Evolutionary conservation across 2,113 vertebrate genomes (phyloP).

Genomic region (Cyanoramphus novaezelandiae): DNA sequence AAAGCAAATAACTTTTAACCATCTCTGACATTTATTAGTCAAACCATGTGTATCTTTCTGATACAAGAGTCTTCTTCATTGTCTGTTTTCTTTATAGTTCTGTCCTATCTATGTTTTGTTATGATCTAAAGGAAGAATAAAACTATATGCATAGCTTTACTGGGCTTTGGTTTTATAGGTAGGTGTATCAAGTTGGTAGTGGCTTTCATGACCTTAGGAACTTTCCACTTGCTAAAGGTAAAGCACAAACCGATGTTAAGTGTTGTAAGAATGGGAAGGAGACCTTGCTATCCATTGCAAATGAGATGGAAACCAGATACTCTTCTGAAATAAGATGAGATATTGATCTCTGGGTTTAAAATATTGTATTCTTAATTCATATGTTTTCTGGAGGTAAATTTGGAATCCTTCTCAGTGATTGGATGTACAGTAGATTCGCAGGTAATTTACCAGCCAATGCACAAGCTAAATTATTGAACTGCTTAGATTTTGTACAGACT

Average conservation of each 20-base stretch:
- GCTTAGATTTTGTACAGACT: background rate
- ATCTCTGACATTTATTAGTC: background rate
- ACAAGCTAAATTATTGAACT: background rate
- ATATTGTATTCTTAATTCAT: background rate
- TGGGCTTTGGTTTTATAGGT: background rate
- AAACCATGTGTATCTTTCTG: background rate
- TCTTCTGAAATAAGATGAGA: background rate
- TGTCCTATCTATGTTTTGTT: background rate
- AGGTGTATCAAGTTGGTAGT: background rate
- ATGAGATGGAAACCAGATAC: background rate
- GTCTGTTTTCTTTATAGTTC: background rate
- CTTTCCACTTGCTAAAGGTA: background rate
- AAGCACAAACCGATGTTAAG: background rate
- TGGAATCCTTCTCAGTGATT: background rate
- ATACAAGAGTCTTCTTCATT: background rate
- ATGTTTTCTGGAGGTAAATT: background rate
- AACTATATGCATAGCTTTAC: background rate
- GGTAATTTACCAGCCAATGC: background rate
- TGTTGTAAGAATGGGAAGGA: background rate
- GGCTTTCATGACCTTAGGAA: background rate
- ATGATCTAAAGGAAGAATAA: background rate
- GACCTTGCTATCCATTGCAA: background rate
- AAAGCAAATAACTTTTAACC: background rate
- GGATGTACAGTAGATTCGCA: background rate
- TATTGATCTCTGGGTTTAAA: background rate